Base-by-base conservation (phyloP, 2,797 vertebrate species). In the Sebastes reedi region DNA sequence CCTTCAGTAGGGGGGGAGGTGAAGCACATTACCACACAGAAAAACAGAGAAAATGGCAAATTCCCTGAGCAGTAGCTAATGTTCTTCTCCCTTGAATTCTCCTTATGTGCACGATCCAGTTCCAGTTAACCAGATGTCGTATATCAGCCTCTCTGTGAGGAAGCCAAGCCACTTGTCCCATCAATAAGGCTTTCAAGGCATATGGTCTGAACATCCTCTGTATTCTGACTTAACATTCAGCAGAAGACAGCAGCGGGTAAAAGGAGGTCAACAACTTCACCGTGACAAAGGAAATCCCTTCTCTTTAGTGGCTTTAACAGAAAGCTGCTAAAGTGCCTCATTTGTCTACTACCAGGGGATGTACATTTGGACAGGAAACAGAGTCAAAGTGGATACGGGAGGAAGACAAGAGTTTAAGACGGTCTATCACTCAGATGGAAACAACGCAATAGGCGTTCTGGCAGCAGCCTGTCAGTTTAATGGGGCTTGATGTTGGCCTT, bases 71-170 rank as follows among this genome's bases (percentile, higher is more conserved):
- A 79, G 72, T 65, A 34, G 61, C 67, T 76, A 58, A 84, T 69
- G 77, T 30, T 60, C 39, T 9, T 82, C 79, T 79, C 77, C 75
- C 69, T 52, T 67, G 36, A 79, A 81, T 82, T 83, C 77, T 36
- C 34, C 71, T 67, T 34, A 36, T 73, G 75, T 59, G 64, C 36
- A 72, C 52, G 85, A 92, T 91, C 80, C 87, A 89, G 87, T 91
- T 94, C 89, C 88, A 91, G 89, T 90, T 79, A 84, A 85, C 77
- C 94, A 95, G 91, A 93, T 95, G 92, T 93, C 85, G 73, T 86
- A 83, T 83, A 90, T 93, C 82, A 92, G 87, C 81, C 61, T 75
- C 76, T 82, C 83, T 75, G 80, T 74, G 88, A 81, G 82, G 79
- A 90, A 88, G 87, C 85, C 75, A 87, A 86, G 84, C 81, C 81